Base-by-base conservation (phyloP, 2,888 invertebrate species). In the Nomada goodeniana region DNA sequence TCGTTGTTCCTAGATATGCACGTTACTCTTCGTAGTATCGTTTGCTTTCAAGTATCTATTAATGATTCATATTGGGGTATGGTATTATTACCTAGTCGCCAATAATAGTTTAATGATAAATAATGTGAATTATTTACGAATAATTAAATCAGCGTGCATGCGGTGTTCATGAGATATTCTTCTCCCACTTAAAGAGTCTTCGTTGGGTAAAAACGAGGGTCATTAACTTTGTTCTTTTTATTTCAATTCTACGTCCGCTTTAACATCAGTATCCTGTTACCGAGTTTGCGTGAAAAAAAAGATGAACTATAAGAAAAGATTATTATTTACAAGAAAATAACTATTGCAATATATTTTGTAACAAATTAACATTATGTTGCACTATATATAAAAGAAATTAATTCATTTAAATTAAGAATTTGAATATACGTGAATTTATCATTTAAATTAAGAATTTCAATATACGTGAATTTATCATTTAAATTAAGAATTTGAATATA, bases 101-200 rank as follows among this genome's bases (percentile, higher is more conserved):
- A 74, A 75, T 82, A 78, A 55, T n/a, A 57, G 44, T 47, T 61
- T 80, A 86, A 86, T 81, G 79, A 67, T 57, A 64, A 87, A 78
- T 85, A 83, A 80, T 76, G 79, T 67, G 75, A 83, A 36, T 36
- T 84, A 80, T 72, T 71, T 53, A 69, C 15, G 67, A 47, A 63
- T 26, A 23, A 64, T 47, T 9, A 20, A 11, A 50, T 42, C 20
- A 5, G 42, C 13, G 11, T 36, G 50, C 36, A 42, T 18, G 20
- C 4, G 13, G 60, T 5, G 23, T 10, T 13, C 3, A 7, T 29
- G 15, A 47, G 23, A 57, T 23, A 18, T 26, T 23, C n/a, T 61
- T 7, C 11, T 52, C 15, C 70, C 26, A 10, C 23, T 64, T 23
- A 57, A 10, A 18, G 44, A 18, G 29, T 26, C 18, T 13, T 20